Conservation (phyloP, 2,113 vertebrate genomes). For the Tricholaema leucomelas region DNA sequence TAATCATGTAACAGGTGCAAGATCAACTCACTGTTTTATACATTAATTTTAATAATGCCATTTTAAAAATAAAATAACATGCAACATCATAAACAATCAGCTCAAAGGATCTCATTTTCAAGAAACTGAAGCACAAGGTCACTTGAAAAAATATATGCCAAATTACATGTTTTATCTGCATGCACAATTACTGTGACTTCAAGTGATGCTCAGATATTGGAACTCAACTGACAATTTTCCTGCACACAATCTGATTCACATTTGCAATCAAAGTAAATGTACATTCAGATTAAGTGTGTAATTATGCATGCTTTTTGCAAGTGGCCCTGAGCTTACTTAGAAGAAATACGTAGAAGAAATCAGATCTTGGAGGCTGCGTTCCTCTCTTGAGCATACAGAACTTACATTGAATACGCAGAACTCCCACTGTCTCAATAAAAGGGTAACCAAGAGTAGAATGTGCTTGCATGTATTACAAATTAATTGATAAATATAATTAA, state of each 20-base stretch:
- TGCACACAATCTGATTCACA: not conserved
- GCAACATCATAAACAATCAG: not conserved
- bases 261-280: constrained; percentile 20
- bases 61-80: not conserved
- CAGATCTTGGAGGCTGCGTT: not conserved
- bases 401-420: not conserved
- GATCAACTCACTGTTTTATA: not conserved
- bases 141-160: constrained; percentile 8
- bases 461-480: not conserved
- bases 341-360: constrained; percentile 33
- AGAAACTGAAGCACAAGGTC: not conserved
- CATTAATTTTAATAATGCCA: not conserved
- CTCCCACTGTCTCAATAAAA: not conserved
- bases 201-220: constrained; percentile 4
- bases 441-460: not conserved
- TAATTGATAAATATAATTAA: not conserved
- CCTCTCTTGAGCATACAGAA: not conserved
- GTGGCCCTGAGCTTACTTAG: not conserved
- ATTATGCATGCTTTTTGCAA: constrained; percentile 21
- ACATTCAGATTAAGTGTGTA: constrained; percentile 4
- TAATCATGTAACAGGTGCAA: not conserved
- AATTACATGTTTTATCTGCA: constrained; percentile 28
- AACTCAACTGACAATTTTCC: not conserved
- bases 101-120: not conserved
- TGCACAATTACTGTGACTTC: constrained; percentile 9